Base-by-base conservation (phyloP, 37 sponge, comb jelly and placozoan genomes). In the Tethya wilhelma region DNA sequence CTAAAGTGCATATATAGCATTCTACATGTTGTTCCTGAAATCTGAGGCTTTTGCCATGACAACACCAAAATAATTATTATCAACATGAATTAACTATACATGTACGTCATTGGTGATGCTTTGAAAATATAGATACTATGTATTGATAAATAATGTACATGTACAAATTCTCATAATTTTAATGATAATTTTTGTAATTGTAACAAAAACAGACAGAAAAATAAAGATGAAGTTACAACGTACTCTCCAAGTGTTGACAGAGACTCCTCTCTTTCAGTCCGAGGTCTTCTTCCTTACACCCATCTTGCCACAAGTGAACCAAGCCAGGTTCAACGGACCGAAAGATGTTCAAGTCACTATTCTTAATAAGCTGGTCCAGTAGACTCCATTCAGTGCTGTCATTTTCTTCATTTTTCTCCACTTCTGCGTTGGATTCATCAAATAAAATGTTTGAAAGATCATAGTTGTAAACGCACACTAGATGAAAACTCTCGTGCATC, bases 291-390 rank as follows among this genome's bases (percentile, higher is more conserved):
- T 86, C 87, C 12, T 29, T 70, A 40, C 87, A 86, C 4, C 75
- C 71, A 43, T 86, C 75, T 49, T 86, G 87, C 87, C 87, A 86
- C 69, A 86, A 17, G 45, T 86, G 73, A 6, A 81, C 82, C 39
- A 87, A 70, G 11, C 82, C 81, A 23, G 88, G 88, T 39, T 87
- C 88, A 38, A 80, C 81, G 26, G 82, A 56, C 46, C 82, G 39
- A 41, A 87, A 87, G 1, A 87, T 62, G 20, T 2, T 39, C 22
- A 87, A 56, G 11, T 74, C 12, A 23, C 32, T 42, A 20, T 59
- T 17, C 37, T 56, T 22, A 20, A 76, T 67, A 49, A 87, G 44
- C 36, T 67, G 38, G 7, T 79, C 69, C 46, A 79, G 14, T 28
- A 87, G 25, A 55, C 26, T 76, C 77, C 69, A 76, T 36, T 67